Evolutionary conservation across 2,888 invertebrate species (phyloP), one percentile per base, ranked within the genome.

Genomic region (Mactromeris polynyma): DNA sequence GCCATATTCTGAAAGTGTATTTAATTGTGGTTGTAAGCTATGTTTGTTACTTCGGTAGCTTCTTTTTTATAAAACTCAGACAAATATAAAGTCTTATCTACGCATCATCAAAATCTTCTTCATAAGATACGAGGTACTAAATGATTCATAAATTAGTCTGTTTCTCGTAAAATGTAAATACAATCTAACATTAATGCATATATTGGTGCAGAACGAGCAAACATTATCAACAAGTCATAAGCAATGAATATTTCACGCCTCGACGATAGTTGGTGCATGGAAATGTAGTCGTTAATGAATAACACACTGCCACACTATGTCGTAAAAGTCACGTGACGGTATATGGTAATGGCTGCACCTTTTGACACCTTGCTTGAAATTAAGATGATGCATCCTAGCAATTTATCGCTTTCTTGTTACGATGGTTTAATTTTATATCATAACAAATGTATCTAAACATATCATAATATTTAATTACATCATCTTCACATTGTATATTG

Each of bases 221-320:
- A 73, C 73, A 33, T 73, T 73, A 73, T 36, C 14, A 73, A 73
- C 73, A 33, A 73, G 73, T 73, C 36, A 33, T 73, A 36, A 73
- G 73, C 73, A 11, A 26, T 19, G 73, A 33, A 73, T 33, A 73
- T 36, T 36, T 73, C 73, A 73, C 73, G 73, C 73, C 36, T 36
- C n/a, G 36, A 19, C 26, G 73, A 73, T 19, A 7, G 33, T 21
- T 36, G 36, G 33, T 33, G 19, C 33, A 33, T 9, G 36, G 33
- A 36, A 33, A 36, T 73, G 73, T 73, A 73, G 73, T 73, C 73
- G 73, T 73, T 26, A 73, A 73, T 73, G 73, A 73, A 73, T 73
- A 26, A 73, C 6, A 17, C 17, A 73, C 33, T 36, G 21, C 26
- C 26, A n/a, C 9, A 26, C 58, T 2, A 73, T 73, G 73, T 73